A percentile compares a stretch with the other conserved stretches of the same genome.
Conservation (phyloP, 2,113 vertebrate species). For the Centropus bengalensis region DNA sequence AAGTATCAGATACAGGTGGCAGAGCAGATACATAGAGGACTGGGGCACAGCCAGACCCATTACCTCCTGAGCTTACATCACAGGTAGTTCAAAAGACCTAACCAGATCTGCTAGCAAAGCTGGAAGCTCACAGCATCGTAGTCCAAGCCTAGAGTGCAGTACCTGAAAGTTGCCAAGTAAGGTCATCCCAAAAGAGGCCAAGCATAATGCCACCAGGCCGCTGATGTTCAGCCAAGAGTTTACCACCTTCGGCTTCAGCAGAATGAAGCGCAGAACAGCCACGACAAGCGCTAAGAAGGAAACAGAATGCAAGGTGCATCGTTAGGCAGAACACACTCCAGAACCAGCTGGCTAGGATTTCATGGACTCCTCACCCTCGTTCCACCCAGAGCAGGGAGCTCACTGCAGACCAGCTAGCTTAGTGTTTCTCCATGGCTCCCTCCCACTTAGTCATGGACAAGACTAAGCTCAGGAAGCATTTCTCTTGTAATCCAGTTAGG, state of each 20-base stretch:
- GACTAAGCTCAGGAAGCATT: neutral
- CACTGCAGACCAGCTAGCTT: neutral
- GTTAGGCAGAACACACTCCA: neutral
- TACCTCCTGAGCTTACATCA: neutral
- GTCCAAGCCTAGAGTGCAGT: neutral
- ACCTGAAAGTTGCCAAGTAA: conserved; percentile 95
- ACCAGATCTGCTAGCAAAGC: neutral
- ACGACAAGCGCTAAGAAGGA: conserved; percentile 82
- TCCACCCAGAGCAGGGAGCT: neutral
- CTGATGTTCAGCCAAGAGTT: conserved; percentile 86
- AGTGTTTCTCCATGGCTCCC: neutral
- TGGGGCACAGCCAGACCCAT: neutral
- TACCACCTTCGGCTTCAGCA: conserved; percentile 83
- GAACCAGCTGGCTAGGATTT: neutral
- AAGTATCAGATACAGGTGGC: neutral
- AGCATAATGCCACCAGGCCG: conserved; percentile 78
- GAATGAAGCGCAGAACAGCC: conserved; percentile 88
- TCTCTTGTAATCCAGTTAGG: neutral
- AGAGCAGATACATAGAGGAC: neutral
- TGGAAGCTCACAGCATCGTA: neutral
- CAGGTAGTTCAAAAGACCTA: neutral
- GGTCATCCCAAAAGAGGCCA: conserved; percentile 91
- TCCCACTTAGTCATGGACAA: fast-evolving
- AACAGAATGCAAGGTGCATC: neutral
- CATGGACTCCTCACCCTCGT: neutral